Evolutionary conservation across 2,888 invertebrate species (phyloP), one percentile per base, ranked within the genome.

Genomic region (Calliphora vomitoria): DNA sequence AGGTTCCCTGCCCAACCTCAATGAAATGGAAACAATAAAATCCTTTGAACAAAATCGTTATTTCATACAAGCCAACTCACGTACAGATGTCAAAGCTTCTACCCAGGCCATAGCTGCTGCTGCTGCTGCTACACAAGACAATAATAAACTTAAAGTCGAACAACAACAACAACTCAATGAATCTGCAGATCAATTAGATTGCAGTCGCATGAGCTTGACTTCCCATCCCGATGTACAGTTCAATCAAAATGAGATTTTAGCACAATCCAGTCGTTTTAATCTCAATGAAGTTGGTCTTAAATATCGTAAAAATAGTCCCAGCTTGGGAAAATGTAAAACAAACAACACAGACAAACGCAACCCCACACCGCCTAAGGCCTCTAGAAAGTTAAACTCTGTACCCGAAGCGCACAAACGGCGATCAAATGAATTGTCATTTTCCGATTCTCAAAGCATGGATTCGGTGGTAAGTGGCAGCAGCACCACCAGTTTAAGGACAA

Each of bases 41-140:
- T 93, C 93, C 8, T 93, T 94, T 55, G 94, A 94, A 75, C 92
- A 93, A 84, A 94, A 94, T 90, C 93, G 94, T 2, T 94, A 94
- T 88, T 94, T 90, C 75, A 90, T 90, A 47, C 90, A 91, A 18
- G 58, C 86, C 5, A 55, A 25, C 3, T 60, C 80, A 62, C n/a
- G 75, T 2, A 47, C 69, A 18, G 85, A 87, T 86, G 31, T 86
- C 88, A 88, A 87, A 86, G 35, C 78, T 41, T 60, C 58, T 0
- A 25, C 25, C 0, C 35, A 58, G n/a, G 10, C 38, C 31, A 58
- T 20, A 60, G 50, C 84, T 20, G 55, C 38, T 38, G 60, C 18
- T 38, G 60, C 18, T 10, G 10, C 41, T 35, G 60, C 15, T 5
- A 15, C 55, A 10, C 44, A 44, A 60, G 72, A 76, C 8, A 55